Evolutionary conservation across 2,113 vertebrate genomes (phyloP).

Genomic region (Phrynocephalus versicolor): DNA sequence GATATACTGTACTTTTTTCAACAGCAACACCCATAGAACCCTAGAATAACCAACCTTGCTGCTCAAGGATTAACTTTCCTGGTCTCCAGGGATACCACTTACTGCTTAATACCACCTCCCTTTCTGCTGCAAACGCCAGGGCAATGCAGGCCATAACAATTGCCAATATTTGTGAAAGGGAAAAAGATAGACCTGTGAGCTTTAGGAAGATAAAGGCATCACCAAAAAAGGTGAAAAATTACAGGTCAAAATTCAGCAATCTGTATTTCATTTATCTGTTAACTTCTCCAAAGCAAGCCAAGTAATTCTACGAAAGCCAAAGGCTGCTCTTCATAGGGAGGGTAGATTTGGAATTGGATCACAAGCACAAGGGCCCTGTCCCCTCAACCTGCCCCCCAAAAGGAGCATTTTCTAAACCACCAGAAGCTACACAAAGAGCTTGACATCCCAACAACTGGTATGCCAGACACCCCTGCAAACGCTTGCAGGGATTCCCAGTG

Average conservation of each 20-base stretch:
- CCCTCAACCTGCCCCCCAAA: neutral
- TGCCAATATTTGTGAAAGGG: neutral
- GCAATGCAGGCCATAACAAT: no score
- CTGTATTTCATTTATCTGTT: neutral
- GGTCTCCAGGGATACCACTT: neutral
- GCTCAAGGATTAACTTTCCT: no score
- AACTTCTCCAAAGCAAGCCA: neutral
- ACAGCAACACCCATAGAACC: no score
- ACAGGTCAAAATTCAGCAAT: constrained; percentile 6
- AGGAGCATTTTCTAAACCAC: constrained; percentile 11
- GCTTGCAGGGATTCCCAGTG: constrained; percentile 25
- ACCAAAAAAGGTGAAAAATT: neutral
- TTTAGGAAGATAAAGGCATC: rapidly evolving
- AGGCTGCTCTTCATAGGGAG: neutral
- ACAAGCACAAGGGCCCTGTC: neutral
- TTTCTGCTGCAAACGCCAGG: no score
- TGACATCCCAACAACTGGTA: constrained; percentile 35
- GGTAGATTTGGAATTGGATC: rapidly evolving
- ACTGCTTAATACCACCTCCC: neutral
- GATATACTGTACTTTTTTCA: no score
- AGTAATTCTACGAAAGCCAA: neutral
- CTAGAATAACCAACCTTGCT: no score
- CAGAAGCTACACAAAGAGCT: constrained; percentile 31
- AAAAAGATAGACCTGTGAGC: neutral
- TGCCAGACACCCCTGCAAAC: constrained; percentile 28